A percentile compares a stretch with the other conserved stretches of the same genome.
phyloP scores from a whole-genome alignment of 53 echinoderm and acorn worm genomes.

The Crossaster papposus region DNA sequence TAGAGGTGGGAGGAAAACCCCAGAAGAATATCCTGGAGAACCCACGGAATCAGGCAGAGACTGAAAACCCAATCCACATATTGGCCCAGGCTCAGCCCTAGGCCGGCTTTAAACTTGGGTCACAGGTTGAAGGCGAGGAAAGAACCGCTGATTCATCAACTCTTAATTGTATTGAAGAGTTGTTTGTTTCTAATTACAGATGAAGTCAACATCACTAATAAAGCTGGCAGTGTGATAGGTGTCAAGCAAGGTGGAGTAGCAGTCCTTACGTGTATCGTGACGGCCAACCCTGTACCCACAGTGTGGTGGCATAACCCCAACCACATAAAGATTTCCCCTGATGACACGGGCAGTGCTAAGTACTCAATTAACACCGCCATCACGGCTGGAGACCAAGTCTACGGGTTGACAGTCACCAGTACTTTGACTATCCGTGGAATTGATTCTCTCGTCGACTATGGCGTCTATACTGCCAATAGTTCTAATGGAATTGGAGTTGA shows the following conservation, averaged over 20 bases:
- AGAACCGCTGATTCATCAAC: no score
- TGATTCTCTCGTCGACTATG: conserved; percentile 2
- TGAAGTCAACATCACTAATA: conserved; percentile 51
- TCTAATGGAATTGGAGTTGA: not conserved
- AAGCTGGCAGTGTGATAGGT: conserved; percentile 27
- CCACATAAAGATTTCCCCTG: not conserved
- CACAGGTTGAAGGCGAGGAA: no score
- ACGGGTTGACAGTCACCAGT: not conserved
- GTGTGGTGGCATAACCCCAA: conserved; percentile 59
- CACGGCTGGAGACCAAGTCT: not conserved
- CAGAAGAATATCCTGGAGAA: no score
- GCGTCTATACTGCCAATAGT: not conserved
- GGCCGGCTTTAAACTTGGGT: no score
- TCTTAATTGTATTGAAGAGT: not conserved
- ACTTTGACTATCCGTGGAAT: not conserved
- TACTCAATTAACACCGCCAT: not conserved
- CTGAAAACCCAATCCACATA: no score
- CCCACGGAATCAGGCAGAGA: no score
- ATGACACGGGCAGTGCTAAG: not conserved
- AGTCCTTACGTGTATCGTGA: conserved; percentile 37
- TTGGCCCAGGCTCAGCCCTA: no score
- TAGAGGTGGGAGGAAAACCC: no score
- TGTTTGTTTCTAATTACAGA: conserved; percentile 28
- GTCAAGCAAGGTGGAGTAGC: conserved; percentile 47
- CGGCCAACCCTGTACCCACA: conserved; percentile 36